These are phyloP conservation scores for Rhinichthys osculus DNA, from an alignment of 2,797 vertebrate species.

Conservation along the genomic window DNA sequence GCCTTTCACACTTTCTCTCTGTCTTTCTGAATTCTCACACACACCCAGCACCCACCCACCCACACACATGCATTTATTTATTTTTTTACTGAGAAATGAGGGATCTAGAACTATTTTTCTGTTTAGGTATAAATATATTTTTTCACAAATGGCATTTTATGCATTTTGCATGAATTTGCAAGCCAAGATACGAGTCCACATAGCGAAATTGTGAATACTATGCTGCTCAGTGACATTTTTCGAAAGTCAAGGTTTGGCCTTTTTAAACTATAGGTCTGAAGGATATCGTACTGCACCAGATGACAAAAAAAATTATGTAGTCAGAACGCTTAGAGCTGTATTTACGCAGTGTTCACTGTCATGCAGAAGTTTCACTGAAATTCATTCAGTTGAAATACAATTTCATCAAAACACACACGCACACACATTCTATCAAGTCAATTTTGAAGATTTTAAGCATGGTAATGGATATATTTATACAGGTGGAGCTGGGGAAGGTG, in stretches of 20 bases:
- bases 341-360: not conserved
- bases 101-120: not conserved
- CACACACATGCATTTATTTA: slow-evolving; percentile 24
- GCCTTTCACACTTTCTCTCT: slow-evolving; percentile 44
- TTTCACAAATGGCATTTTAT: not conserved
- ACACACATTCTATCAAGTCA: too few relatives aligned
- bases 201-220: not conserved
- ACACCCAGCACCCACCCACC: slow-evolving; percentile 33
- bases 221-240: slow-evolving; percentile 9
- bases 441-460: too few relatives aligned
- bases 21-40: slow-evolving; percentile 20
- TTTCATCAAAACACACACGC: not conserved
- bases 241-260: not conserved
- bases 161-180: slow-evolving; percentile 17
- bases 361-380: not conserved
- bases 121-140: not conserved
- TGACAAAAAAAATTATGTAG: not conserved
- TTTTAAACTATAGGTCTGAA: slow-evolving; percentile 6
- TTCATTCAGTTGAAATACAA: not conserved
- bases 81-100: not conserved
- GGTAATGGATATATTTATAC: not conserved
- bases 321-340: not conserved
- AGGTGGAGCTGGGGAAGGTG: not conserved
- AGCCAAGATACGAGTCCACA: not conserved
- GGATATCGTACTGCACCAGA: slow-evolving; percentile 2